phyloP scores from a whole-genome alignment of 1,140 invertebrate genomes.

The Drosophila neocordata region DNA sequence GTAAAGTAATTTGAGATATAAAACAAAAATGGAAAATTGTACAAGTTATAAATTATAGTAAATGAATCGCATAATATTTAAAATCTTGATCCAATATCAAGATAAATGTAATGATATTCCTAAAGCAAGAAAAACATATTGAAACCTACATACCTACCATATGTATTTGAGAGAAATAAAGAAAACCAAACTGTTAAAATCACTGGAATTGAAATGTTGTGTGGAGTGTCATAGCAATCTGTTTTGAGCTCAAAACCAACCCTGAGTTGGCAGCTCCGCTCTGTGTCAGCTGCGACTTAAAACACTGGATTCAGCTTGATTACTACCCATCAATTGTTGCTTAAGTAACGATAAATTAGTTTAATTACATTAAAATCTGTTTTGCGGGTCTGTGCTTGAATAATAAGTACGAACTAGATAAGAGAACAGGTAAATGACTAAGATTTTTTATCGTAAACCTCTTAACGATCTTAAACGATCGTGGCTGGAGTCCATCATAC shows the following conservation, averaged over 20 bases:
- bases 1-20: slow-evolving; percentile 42
- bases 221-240: slow-evolving; percentile 4
- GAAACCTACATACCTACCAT: slow-evolving; percentile 50
- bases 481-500: background rate
- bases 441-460: background rate
- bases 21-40: slow-evolving; percentile 44
- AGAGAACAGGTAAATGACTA: background rate
- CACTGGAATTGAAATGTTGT: slow-evolving; percentile 21
- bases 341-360: background rate
- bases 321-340: background rate
- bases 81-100: slow-evolving; percentile 33
- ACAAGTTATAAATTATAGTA: slow-evolving; percentile 52
- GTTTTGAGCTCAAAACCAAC: background rate
- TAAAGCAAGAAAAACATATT: slow-evolving; percentile 47
- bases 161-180: slow-evolving; percentile 59
- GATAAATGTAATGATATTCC: slow-evolving; percentile 68
- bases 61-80: slow-evolving; percentile 20
- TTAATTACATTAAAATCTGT: background rate
- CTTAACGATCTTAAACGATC: background rate
- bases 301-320: background rate
- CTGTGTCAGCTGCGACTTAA: background rate
- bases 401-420: background rate
- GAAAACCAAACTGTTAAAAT: slow-evolving; percentile 49
- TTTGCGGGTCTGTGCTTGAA: background rate
- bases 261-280: slow-evolving; percentile 3